Evolutionary conservation across 2,113 vertebrate genomes (phyloP), one percentile per base, ranked within the genome.

Genomic region (Anhinga rufa): DNA sequence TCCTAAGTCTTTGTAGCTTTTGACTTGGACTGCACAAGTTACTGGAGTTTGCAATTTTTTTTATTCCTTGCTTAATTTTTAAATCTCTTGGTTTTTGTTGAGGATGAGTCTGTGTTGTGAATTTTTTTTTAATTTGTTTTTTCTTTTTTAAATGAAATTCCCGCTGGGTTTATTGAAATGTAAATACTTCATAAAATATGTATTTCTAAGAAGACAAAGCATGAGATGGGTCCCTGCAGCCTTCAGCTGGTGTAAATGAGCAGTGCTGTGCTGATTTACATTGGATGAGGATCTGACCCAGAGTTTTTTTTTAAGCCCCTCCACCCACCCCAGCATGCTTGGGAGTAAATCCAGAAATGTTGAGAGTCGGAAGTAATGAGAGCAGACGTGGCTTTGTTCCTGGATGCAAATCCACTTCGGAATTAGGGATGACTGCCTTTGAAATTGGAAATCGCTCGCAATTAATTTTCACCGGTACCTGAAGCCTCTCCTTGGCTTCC

Each of bases 201-300:
- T 89, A 86, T 95, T 95, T 96, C 96, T 96, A 55, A 97, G 97
- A 74, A 97, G 96, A 96, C 95, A 95, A 96, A 93, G 94, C 92
- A 3, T n/a, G 42, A 90, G 93, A 92, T 81, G 60, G 95, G 74
- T 87, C 81, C 86, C 85, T 3, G 72, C 85, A 82, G 93, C 88
- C 94, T 91, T 95, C 82, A 76, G 88, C 48, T 90, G 93, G 94
- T 90, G 96, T 90, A 97, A 96, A 75, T 26, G 89, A 91, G 85
- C 64, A 6, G 4, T 29, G 95, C 89, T 3, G 4, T 18, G 71
- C 84, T 86, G 87, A 13, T 86, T 70, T 90, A 28, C 44, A 13
- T 49, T 20, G 55, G 84, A 38, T 97, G 75, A 97, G 94, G 71
- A 96, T 97, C 93, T 71, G 91, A 87, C 95, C 95, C 71, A 32